These are phyloP conservation scores for Automeris io DNA, from an alignment of 2,888 invertebrate species.

Conservation along the genomic window DNA sequence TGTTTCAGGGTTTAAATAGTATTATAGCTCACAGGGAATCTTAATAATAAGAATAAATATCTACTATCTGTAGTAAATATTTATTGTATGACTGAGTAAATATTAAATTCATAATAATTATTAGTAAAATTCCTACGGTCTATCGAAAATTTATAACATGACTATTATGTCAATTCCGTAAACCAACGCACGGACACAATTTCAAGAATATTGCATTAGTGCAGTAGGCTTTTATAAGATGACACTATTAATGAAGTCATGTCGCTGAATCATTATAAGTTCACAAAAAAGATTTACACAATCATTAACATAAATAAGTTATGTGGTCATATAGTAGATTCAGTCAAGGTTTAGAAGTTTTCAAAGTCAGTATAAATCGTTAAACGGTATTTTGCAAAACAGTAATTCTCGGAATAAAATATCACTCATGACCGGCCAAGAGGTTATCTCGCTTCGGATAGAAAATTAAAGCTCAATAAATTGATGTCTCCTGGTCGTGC, in stretches of 20 bases:
- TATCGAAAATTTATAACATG: too few relatives aligned
- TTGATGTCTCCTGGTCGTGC: constrained; percentile 36
- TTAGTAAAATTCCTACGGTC: too few relatives aligned
- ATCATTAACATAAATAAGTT: constrained; percentile 35
- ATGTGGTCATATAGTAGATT: constrained; percentile 27
- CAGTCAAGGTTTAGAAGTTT: constrained; percentile 31
- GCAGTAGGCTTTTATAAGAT: background rate
- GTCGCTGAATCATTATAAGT: constrained; percentile 34
- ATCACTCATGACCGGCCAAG: constrained; percentile 48
- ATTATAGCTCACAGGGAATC: too few relatives aligned
- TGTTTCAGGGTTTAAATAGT: too few relatives aligned
- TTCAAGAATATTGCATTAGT: constrained; percentile 5
- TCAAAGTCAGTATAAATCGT: constrained; percentile 17
- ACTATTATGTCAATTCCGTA: too few relatives aligned
- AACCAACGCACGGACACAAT: background rate
- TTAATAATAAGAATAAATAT: too few relatives aligned
- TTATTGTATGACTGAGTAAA: too few relatives aligned
- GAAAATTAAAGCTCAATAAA: constrained; percentile 61
- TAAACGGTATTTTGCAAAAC: constrained; percentile 41
- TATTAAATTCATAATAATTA: too few relatives aligned
- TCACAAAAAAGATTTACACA: constrained; percentile 30
- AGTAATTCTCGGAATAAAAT: constrained; percentile 56
- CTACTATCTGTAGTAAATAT: too few relatives aligned
- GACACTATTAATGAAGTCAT: constrained; percentile 31
- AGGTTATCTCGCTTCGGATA: constrained; percentile 59